phyloP scores from a whole-genome alignment of 2,797 vertebrate genomes.

The Dermochelys coriacea region DNA sequence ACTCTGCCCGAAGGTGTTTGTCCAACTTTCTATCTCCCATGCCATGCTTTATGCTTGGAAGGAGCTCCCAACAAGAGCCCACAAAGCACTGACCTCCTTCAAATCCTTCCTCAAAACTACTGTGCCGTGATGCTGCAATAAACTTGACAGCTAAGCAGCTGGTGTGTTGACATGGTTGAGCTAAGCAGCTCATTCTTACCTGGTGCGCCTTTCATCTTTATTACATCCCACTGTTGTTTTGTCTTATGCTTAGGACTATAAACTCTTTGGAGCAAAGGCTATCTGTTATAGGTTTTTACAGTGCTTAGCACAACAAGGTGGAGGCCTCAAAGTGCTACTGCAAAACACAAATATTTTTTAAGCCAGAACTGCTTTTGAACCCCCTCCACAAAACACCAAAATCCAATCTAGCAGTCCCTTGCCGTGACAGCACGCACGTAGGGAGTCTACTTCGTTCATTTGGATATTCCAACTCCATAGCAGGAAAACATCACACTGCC shows the following conservation, averaged over 20 bases:
- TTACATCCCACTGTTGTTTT: not conserved
- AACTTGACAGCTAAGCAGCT: not conserved
- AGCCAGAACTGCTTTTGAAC: not conserved
- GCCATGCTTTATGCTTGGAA: not conserved
- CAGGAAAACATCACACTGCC: slow-evolving; percentile 2
- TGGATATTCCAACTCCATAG: slow-evolving; percentile 15
- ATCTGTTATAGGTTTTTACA: accelerated
- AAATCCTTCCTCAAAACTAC: not conserved
- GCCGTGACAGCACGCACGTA: not conserved
- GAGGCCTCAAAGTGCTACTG: not conserved
- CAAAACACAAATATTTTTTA: not conserved
- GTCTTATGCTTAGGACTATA: not conserved
- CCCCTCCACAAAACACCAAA: not conserved
- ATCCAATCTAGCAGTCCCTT: not conserved
- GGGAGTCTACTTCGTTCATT: not conserved
- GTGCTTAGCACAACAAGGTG: not conserved
- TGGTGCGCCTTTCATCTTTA: accelerated
- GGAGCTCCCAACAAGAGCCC: not conserved
- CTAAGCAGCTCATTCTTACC: not conserved
- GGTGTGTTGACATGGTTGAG: not conserved
- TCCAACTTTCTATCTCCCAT: not conserved
- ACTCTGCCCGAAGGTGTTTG: not conserved
- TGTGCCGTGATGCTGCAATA: not conserved
- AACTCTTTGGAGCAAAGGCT: not conserved
- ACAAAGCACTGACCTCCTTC: not conserved